A percentile compares a stretch with the other conserved stretches of the same genome.
phyloP scores from a whole-genome alignment of 1,140 invertebrate species.

The Orussus abietinus region DNA sequence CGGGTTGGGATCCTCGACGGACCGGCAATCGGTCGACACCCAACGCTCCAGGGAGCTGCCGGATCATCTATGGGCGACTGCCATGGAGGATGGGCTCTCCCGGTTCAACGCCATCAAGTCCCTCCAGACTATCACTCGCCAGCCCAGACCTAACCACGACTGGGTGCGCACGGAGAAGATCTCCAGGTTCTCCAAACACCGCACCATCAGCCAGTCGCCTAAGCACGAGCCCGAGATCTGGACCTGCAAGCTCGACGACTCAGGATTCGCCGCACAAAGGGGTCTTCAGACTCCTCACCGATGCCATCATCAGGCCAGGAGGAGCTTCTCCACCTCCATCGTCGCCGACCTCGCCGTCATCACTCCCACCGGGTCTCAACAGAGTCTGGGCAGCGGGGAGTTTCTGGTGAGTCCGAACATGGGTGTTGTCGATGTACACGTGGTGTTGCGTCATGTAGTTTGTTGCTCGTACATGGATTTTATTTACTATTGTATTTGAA shows the following conservation, averaged over 20 bases:
- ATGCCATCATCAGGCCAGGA: conserved; percentile 36
- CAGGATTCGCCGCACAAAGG: conserved; percentile 30
- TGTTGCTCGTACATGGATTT: no score
- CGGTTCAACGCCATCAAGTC: conserved; percentile 37
- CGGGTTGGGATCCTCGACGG: conserved; percentile 37
- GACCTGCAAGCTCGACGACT: conserved; percentile 32
- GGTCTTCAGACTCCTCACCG: conserved; percentile 24
- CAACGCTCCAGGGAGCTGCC: conserved; percentile 31
- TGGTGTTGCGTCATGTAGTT: no score
- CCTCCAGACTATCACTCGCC: conserved; percentile 33
- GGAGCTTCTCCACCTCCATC: conserved; percentile 42
- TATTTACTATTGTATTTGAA: no score
- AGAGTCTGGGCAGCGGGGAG: conserved; percentile 38
- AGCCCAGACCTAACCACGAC: conserved; percentile 40
- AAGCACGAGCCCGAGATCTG: conserved; percentile 34
- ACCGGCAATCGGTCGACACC: conserved; percentile 33
- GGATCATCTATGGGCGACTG: conserved; percentile 33
- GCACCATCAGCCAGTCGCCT: conserved; percentile 37
- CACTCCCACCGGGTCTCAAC: conserved; percentile 35
- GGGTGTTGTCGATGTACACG: no score
- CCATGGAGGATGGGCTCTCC: conserved; percentile 36
- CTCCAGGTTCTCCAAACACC: conserved; percentile 36
- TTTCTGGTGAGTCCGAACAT: conserved; percentile 35
- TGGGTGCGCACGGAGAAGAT: conserved; percentile 40
- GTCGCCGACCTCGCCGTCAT: conserved; percentile 37